Base-by-base conservation (phyloP, 2,113 vertebrate species). In the Sinocyclocheilus rhinocerous region DNA sequence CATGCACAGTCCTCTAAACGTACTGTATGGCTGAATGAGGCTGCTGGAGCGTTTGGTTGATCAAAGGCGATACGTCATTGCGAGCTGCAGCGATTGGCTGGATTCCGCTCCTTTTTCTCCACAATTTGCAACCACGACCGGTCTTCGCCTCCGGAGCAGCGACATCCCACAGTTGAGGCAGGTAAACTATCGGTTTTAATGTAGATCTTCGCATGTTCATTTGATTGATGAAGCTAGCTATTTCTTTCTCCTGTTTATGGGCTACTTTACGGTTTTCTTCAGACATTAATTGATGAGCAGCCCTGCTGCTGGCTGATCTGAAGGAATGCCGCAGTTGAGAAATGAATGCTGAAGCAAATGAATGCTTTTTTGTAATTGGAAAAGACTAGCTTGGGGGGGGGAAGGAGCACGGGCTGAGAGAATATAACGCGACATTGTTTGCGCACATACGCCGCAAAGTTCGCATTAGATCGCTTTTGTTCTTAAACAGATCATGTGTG, bases 51-150 rank as follows among this genome's bases (percentile, higher is more conserved):
- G 70, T 39, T 36, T 57, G 72, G 78, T 50, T 86, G 55, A 80
- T 90, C 90, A 87, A 67, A 84, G 57, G 82, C 80, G 29, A 89
- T 90, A 92, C 91, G 91, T 92, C 91, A 92, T 89, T 87, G 85
- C 61, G 84, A 89, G 87, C 88, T 76, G 78, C 89, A 42, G 85
- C 85, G 89, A 92, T 92, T 92, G 90, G 91, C 82, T 87, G 89
- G 42, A 73, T 90, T 85, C 75, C 76, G 61, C 88, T 76, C 76
- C 84, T 88, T 90, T 90, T 77, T 52, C 81, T 85, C 85, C 87
- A 82, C 73, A 86, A 86, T 90, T 85, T 88, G 90, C 85, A 84
- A 87, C 50, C 86, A 63, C 89, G 85, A 83, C 39, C 78, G 67
- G 83, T 84, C 81, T 63, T 84, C 83, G 59, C 52, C 87, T 86